Base-by-base conservation (phyloP, 2,113 vertebrate species). In the Lipophrys pholis region DNA sequence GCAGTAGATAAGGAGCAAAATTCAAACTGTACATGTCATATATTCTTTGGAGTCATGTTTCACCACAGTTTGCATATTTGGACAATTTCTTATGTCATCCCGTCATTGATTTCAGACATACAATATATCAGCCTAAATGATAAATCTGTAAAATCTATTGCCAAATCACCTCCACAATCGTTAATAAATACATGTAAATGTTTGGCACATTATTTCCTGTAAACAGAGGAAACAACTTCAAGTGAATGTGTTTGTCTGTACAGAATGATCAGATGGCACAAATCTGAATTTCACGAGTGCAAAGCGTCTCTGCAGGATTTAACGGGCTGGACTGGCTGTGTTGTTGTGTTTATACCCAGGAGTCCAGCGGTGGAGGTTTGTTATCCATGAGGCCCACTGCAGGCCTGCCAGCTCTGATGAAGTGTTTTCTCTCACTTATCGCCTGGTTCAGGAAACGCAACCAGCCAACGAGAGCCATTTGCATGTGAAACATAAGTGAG, bases 321-420 rank as follows among this genome's bases (percentile, higher is more conserved):
- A 57, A 52, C 42, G 3, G 7, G 68, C 38, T 50, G 35, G 15
- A 41, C 46, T 48, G 54, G 50, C 73, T 9, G 0, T 76, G 73
- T 62, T 73, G 84, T 64, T 11, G n/a, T 62, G 51, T 64, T 91
- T 84, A 94, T 76, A 94, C 94, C 94, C 94, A 94, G 38, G 94
- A 94, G 88, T 94, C 94, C 68, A 94, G 88, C 6, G 94, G 94
- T 69, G 93, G 94, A 64, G 94, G 94, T 68, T 93, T 94, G 66
- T 92, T 92, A 70, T 94, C 94, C 89, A 94, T 92, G 79, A 94
- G 90, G 71, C 92, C 93, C 56, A 94, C 94, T 21, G 94, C 91
- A 66, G 94, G 93, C 73, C 93, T 90, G 70, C 91, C 92, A 72
- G 90, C 86, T 89, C 94, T 81, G 89, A 94, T 94, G 90, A 94